A percentile compares a stretch with the other conserved stretches of the same genome.
phyloP scores from a whole-genome alignment of 2,113 vertebrate genomes.

The Tragelaphus imberbis region DNA sequence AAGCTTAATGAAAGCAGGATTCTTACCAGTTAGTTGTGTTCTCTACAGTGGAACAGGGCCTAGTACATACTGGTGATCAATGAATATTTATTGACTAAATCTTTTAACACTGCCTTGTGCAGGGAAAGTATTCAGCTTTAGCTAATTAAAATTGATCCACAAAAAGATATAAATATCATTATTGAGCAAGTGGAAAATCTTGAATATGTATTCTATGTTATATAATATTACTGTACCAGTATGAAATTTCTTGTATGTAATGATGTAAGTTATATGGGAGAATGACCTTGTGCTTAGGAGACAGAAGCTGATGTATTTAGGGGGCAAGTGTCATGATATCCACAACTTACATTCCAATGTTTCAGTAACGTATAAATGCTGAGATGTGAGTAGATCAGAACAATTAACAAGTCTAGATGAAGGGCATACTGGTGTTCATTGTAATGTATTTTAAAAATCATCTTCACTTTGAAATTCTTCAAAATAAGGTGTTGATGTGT shows the following conservation, averaged over 20 bases:
- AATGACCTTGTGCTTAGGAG: not conserved
- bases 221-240: not conserved
- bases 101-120: not conserved
- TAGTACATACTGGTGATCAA: not conserved
- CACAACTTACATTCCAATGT: not conserved
- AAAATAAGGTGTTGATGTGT: not conserved
- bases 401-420: not conserved
- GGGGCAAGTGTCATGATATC: not conserved
- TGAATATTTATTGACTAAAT: not conserved
- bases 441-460: not conserved
- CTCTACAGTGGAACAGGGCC: not conserved
- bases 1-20: not conserved
- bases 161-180: not conserved
- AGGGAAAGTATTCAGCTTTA: not conserved
- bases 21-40: not conserved
- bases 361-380: not conserved
- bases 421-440: not conserved
- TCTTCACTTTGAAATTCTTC: not conserved
- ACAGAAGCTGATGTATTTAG: not conserved
- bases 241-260: not conserved
- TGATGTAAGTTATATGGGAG: not conserved
- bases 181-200: not conserved
- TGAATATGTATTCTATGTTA: not conserved
- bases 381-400: not conserved
- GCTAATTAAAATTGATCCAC: not conserved